Percentiles rank a stretch among this genome's conserved stretches.
Evolutionary conservation across 2,113 vertebrate species (phyloP).

Genomic region (Crotalus horridus): DNA sequence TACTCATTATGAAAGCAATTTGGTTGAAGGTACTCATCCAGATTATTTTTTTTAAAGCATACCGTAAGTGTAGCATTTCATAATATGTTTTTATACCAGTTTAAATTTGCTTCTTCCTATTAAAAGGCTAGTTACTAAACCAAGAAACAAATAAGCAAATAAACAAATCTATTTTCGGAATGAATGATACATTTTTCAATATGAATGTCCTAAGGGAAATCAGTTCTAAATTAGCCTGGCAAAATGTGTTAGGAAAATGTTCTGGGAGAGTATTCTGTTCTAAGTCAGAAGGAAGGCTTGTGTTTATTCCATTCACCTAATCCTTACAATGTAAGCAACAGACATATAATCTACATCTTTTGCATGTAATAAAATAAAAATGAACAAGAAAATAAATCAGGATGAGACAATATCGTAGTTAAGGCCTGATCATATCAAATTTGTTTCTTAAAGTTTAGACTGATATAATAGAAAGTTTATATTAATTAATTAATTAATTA

Average conservation of each 20-base stretch:
- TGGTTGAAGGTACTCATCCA: slow-evolving; percentile 25
- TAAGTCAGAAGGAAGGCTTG: slow-evolving; percentile 34
- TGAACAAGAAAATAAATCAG: background rate
- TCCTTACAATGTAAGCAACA: background rate
- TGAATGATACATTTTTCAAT: slow-evolving; percentile 45
- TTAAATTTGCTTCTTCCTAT: background rate
- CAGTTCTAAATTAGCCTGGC: slow-evolving; percentile 33
- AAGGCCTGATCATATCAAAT: background rate
- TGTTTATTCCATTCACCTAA: slow-evolving; percentile 18
- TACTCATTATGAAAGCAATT: slow-evolving; percentile 33
- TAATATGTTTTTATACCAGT: background rate
- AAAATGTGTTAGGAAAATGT: slow-evolving; percentile 45
- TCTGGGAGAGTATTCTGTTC: slow-evolving; percentile 38
- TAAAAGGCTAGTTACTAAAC: background rate
- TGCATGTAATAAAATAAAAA: background rate
- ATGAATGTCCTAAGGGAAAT: slow-evolving; percentile 44
- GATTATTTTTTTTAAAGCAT: slow-evolving; percentile 25
- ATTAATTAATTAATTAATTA: background rate
- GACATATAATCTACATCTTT: background rate
- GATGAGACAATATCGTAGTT: background rate
- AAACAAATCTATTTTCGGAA: slow-evolving; percentile 1
- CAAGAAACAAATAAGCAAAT: background rate
- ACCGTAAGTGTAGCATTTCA: slow-evolving; percentile 27
- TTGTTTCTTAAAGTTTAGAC: background rate
- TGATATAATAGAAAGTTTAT: background rate